Base-by-base conservation (phyloP, 2,113 vertebrate species). In the Delphinus delphis region DNA sequence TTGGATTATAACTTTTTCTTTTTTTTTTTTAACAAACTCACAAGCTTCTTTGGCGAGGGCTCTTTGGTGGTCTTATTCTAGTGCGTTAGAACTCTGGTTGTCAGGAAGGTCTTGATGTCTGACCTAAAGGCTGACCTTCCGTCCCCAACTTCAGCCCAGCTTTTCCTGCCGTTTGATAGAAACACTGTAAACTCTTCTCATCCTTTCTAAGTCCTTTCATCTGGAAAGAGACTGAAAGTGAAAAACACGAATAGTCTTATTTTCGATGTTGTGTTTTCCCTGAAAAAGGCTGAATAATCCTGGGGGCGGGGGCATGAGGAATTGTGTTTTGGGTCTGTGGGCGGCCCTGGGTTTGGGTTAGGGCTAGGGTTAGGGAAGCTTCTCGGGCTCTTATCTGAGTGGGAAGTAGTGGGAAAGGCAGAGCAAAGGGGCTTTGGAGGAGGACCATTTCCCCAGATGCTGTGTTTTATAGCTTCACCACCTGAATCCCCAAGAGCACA, bases 241-340 rank as follows among this genome's bases (percentile, higher is more conserved):
- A 60, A 86, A 86, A 88, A 0, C 36, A 62, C 15, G 31, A 12
- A 88, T 36, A 23, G 9, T 33, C 31, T 26, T 33, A 36, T 68
- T 93, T 74, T 63, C 18, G 47, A 11, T 71, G 79, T 23, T 25
- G 33, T 88, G 11, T 47, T 87, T 67, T 73, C 62, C 50, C 23
- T 26, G 12, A n/a, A 80, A 83, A 53, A 33, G 50, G 15, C 12
- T 55, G 21, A 60, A 38, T 41, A 88, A 88, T n/a, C 14, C 23
- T 33, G 21, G 6, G 63, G 31, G 9, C 2, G 0, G 41, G 36
- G 3, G 1, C 2, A 3, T 44, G 15, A 5, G 36, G 20, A 76
- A 4, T 33, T 41, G 15, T 60, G 21, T 18, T 76, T 44, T 15
- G 33, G 14, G 18, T n/a, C 53, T 23, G 26, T 38, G 3, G 33